Conservation (phyloP, 2,113 vertebrate genomes). For the Mormoops blainvillei region DNA sequence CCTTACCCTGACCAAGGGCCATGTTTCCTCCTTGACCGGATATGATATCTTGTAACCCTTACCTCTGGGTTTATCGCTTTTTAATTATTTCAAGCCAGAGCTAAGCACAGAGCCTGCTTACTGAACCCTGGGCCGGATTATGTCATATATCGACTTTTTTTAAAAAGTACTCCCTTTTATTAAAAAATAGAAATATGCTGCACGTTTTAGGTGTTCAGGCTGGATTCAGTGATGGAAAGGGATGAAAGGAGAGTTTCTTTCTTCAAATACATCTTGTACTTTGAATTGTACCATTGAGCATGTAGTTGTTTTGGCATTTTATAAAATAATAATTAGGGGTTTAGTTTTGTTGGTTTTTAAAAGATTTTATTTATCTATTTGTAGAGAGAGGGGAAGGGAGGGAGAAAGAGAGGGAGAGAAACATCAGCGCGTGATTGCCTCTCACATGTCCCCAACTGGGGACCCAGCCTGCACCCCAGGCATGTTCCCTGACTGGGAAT, state of each 20-base stretch:
- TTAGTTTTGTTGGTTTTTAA: no score
- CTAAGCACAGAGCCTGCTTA: neutral
- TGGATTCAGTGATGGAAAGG: neutral
- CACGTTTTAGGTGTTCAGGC: neutral
- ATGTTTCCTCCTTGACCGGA: slow-evolving; percentile 34
- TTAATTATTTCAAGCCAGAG: neutral
- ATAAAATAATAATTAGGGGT: neutral
- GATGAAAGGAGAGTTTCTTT: neutral
- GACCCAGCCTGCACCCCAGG: no score
- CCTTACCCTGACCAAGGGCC: neutral
- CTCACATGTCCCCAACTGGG: no score
- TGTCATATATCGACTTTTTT: neutral
- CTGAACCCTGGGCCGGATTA: neutral
- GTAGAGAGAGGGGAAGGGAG: no score
- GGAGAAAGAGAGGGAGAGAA: no score
- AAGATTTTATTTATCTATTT: no score
- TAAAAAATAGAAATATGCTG: neutral
- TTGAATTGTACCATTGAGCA: neutral
- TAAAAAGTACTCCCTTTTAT: neutral
- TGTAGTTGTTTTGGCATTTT: neutral
- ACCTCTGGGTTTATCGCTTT: neutral
- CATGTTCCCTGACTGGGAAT: no score
- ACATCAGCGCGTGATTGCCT: no score
- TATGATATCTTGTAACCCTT: neutral
- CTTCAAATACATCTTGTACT: neutral